These are phyloP conservation scores for Petroica traversi DNA, from an alignment of 2,113 vertebrate species.

Conservation along the genomic window DNA sequence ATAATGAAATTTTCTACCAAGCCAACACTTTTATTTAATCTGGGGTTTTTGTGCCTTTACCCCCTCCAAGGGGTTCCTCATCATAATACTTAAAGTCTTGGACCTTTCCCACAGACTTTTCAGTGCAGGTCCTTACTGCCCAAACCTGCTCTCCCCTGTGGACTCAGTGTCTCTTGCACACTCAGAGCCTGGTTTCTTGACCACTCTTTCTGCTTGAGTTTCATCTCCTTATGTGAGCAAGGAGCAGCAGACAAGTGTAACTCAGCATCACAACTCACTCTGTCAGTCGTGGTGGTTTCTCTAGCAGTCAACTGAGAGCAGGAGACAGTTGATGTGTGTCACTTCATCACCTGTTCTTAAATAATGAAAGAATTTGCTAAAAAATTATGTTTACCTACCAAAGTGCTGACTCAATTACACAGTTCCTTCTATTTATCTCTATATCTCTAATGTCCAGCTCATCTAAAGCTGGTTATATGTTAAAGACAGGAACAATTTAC, in stretches of 20 bases:
- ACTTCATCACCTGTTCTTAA: not conserved
- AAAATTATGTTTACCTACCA: not conserved
- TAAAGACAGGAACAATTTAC: constrained; percentile 31
- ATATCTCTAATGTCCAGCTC: not conserved
- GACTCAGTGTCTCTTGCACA: not conserved
- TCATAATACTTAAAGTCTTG: not conserved
- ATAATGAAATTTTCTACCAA: not conserved
- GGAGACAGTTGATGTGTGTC: not conserved
- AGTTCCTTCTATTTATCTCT: constrained; percentile 28
- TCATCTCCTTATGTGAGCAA: not conserved
- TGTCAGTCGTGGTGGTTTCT: not conserved
- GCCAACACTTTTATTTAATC: not conserved
- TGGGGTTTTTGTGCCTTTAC: accelerated
- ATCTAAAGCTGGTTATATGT: not conserved
- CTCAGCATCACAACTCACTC: not conserved
- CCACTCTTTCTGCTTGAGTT: not conserved
- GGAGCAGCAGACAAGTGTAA: not conserved
- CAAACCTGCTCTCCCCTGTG: not conserved
- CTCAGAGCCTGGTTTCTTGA: not conserved
- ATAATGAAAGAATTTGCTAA: not conserved
- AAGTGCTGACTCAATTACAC: constrained; percentile 6
- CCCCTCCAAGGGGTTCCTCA: not conserved
- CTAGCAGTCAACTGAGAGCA: not conserved
- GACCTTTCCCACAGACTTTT: not conserved
- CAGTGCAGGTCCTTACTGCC: not conserved